Evolutionary conservation across 2,113 vertebrate genomes (phyloP), one percentile per base, ranked within the genome.

Genomic region (Leucosticte australis): DNA sequence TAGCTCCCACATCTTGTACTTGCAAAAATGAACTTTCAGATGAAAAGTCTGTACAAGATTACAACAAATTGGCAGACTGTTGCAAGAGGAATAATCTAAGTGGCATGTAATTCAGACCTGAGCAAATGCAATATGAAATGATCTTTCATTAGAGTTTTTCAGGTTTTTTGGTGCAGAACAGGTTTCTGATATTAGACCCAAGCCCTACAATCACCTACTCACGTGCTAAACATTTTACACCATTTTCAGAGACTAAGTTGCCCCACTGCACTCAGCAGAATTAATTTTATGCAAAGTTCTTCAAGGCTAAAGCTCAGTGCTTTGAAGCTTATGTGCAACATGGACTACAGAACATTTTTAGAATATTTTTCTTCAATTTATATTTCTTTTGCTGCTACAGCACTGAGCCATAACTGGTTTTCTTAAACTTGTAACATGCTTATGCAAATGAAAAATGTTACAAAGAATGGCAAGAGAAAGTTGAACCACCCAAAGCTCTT

Each of bases 21-120:
- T 97, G 87, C 94, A 98, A 96, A 97, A 97, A 88, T 83, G 96
- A 96, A 92, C 50, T 67, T 96, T 94, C 84, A 96, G 91, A 96
- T 96, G 94, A 96, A 94, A 97, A 97, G 88, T 49, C 37, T 88
- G 78, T 70, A 64, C 78, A 90, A 95, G 76, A 87, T 83, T 95
- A 97, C 94, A 94, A 91, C 15, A 68, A 96, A 88, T 90, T 92
- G 93, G 53, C 60, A 85, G 76, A 87, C 52, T 55, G 28, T 91
- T 91, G 24, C 33, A 41, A 89, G 59, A 87, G 69, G 83, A 85
- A 57, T 69, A 94, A 71, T 84, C 76, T 60, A 78, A 95, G 93
- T 77, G 53, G 53, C 75, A 85, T 79, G 75, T 60, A 75, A 95
- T 95, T 92, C 84, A 90, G 89, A 95, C 55, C 62, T 33, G 71